Evolutionary conservation across 2,797 vertebrate genomes (phyloP).

Genomic region (Pseudotriccus pelzelni): DNA sequence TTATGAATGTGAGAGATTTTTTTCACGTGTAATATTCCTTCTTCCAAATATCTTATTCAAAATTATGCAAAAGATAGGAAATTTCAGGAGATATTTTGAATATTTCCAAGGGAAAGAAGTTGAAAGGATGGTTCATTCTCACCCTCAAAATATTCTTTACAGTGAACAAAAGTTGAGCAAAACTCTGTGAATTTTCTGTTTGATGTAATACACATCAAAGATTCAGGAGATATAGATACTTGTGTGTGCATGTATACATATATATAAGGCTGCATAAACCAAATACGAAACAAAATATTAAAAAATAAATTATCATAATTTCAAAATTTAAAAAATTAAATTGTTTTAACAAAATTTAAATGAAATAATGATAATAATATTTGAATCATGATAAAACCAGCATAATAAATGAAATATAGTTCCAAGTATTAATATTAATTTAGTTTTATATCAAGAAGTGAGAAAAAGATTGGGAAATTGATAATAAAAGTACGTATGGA

Average conservation of each 20-base stretch:
- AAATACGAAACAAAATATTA: not conserved
- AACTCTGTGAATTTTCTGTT: not conserved
- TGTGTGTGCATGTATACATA: not conserved
- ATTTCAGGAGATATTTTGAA: not conserved
- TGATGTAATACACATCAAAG: not conserved
- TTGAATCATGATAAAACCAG: not conserved
- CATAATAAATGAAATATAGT: not conserved
- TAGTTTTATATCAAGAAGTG: not conserved
- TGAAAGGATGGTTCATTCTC: not conserved
- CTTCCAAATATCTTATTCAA: not conserved
- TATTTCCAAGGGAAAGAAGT: not conserved
- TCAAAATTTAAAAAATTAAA: not conserved
- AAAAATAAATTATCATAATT: not conserved
- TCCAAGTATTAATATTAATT: not conserved
- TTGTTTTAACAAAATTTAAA: not conserved
- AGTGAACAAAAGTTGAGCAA: not conserved
- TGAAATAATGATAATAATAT: not conserved
- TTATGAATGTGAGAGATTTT: not conserved
- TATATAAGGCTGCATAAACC: not conserved
- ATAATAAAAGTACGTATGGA: not conserved
- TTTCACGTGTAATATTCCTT: not conserved
- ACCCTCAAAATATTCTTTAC: accelerated
- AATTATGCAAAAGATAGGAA: not conserved
- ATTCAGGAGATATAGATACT: not conserved
- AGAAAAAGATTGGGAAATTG: not conserved